phyloP scores from a whole-genome alignment of 2,797 vertebrate genomes.

The Dicrostonyx torquatus region DNA sequence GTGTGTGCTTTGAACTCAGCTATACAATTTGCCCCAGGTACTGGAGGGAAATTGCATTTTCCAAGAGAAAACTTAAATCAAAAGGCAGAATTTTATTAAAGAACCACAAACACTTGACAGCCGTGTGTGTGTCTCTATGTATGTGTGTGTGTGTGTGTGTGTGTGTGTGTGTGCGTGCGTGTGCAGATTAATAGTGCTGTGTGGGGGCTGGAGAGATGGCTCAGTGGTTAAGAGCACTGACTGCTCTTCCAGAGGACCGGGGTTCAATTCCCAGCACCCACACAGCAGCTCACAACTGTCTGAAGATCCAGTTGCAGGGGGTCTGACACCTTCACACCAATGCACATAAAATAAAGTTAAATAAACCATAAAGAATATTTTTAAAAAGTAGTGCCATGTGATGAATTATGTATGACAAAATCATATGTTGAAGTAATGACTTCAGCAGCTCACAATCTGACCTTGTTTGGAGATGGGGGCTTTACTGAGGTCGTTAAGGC shows the following conservation, averaged over 20 bases:
- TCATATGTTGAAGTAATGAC: neutral
- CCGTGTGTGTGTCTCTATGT: neutral
- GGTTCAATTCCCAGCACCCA: no score
- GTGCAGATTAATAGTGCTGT: neutral
- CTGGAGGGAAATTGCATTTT: slow-evolving; percentile 64
- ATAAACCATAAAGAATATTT: no score
- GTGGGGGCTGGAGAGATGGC: no score
- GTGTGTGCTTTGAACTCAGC: slow-evolving; percentile 47
- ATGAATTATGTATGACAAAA: neutral
- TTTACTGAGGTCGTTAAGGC: neutral
- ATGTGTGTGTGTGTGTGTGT: no score
- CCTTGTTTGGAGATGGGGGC: neutral
- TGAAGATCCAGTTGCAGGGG: no score
- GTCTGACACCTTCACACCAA: no score
- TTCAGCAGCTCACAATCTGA: neutral
- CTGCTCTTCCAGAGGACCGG: no score
- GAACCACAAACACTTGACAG: neutral
- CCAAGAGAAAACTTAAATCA: slow-evolving; percentile 55
- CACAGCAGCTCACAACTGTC: no score
- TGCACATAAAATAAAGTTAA: no score
- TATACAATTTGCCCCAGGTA: slow-evolving; percentile 53
- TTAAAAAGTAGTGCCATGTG: no score
- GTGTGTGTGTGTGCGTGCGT: neutral
- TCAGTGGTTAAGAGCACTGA: no score
- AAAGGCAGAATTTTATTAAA: slow-evolving; percentile 66